phyloP scores from a whole-genome alignment of 1,140 invertebrate species.

The Ylistrum balloti region DNA sequence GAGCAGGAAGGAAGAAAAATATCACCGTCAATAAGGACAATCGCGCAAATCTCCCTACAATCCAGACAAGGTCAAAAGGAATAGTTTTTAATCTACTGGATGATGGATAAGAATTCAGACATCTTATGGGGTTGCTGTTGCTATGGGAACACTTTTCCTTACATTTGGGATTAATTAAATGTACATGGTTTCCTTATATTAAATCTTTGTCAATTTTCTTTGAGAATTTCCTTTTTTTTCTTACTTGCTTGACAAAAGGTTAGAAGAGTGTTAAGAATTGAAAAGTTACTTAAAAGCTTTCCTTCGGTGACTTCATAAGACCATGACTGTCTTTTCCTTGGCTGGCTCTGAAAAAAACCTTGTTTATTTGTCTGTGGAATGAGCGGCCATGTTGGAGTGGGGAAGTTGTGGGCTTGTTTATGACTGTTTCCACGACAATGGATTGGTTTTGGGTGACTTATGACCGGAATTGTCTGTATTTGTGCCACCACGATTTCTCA shows the following conservation, averaged over 20 bases:
- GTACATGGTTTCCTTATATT: background rate
- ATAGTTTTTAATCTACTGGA: background rate
- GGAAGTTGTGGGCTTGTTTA: background rate
- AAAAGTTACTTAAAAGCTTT: background rate
- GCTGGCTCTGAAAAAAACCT: conserved; percentile 1
- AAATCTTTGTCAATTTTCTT: background rate
- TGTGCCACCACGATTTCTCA: background rate
- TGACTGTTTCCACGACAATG: background rate
- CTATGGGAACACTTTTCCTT: background rate
- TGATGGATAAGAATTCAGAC: background rate
- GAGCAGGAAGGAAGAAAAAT: background rate
- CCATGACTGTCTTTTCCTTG: background rate
- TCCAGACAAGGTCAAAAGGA: background rate
- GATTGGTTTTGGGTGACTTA: background rate
- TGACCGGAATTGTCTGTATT: conserved; percentile 22
- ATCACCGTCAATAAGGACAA: background rate
- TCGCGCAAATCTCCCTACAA: background rate
- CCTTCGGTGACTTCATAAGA: background rate
- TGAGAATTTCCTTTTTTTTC: background rate
- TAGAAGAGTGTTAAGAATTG: background rate
- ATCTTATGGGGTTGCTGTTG: background rate
- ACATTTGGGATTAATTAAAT: background rate
- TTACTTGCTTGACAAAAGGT: background rate
- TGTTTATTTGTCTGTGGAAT: conserved; percentile 22
- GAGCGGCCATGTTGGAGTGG: background rate